Evolutionary conservation across 2,797 vertebrate species (phyloP), one percentile per base, ranked within the genome.

Genomic region (Coilia nasus): DNA sequence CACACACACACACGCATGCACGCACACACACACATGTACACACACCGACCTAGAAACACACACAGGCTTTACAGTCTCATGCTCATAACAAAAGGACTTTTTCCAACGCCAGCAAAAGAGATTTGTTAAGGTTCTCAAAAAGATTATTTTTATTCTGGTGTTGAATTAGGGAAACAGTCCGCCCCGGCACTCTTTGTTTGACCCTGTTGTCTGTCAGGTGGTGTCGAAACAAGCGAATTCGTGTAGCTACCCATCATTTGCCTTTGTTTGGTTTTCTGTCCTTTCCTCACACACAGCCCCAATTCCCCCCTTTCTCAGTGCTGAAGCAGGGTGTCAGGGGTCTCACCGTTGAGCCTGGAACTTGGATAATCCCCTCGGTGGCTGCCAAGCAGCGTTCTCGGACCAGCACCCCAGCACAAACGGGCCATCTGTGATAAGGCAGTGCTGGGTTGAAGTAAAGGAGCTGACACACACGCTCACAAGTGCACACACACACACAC

Each of bases 331-430:
- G 91, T 0, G 41, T 91, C 90, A 94, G 94, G 85, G 84, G 78
- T 84, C 81, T 46, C 6, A 54, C 10, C 46, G 95, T 94, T 41
- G 93, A 93, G 88, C 92, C 90, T 82, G 93, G 94, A 95, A 95
- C 84, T 56, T 94, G 93, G 93, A 90, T 96, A 96, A 96, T 97
- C 96, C 95, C 93, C 92, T 93, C 92, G 94, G 92, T 64, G 82
- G 59, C 84, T 60, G 81, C 19, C 21, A 19, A 10, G 60, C 23
- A 81, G 35, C 35, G 35, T 41, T 41, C 80, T 81, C 81, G 67
- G 83, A 64, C 82, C 82, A 25, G 54, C 82, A 1, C 47, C 50
- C 44, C 71, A 21, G 59, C 84, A 88, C 88, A 90, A 89, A 35
- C 2, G 85, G 86, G 83, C 19, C 41, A 89, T 88, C 93, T 95